phyloP scores from a whole-genome alignment of 2,113 vertebrate genomes.

The Polypterus senegalus region DNA sequence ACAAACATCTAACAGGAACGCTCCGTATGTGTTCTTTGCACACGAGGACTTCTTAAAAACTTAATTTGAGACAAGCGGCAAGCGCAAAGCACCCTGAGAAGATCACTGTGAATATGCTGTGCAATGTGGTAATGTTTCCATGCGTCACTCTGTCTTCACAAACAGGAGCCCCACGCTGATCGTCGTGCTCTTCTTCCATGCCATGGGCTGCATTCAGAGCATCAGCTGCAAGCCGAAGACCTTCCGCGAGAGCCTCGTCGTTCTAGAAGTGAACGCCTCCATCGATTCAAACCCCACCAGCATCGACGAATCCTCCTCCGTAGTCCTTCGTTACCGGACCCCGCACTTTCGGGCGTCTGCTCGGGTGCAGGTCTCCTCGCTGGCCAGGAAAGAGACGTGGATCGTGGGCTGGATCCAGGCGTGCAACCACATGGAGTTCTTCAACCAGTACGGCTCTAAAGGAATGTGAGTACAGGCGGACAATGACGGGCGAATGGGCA shows the following conservation, averaged over 20 bases:
- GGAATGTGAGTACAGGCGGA: slow-evolving; percentile 75
- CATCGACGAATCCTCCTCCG: slow-evolving; percentile 89
- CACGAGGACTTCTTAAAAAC: too few species aligned
- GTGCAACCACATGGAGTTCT: slow-evolving; percentile 96
- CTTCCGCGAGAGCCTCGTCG: slow-evolving; percentile 81
- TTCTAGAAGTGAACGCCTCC: slow-evolving; percentile 80
- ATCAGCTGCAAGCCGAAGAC: slow-evolving; percentile 90
- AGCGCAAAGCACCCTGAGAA: too few species aligned
- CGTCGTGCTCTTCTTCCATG: slow-evolving; percentile 54
- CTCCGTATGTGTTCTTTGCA: too few species aligned
- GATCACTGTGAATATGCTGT: slow-evolving; percentile 25
- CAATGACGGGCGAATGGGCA: neutral
- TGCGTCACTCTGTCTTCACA: slow-evolving; percentile 61
- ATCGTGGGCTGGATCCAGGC: slow-evolving; percentile 96
- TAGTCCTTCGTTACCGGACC: slow-evolving; percentile 91
- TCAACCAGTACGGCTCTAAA: slow-evolving; percentile 85
- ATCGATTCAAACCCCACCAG: slow-evolving; percentile 91
- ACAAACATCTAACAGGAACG: too few species aligned
- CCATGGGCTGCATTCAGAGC: slow-evolving; percentile 97
- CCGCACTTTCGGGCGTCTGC: slow-evolving; percentile 89
- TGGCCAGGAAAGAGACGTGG: slow-evolving; percentile 86
- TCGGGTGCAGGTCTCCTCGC: slow-evolving; percentile 78
- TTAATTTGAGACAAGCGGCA: too few species aligned
- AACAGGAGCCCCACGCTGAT: slow-evolving; percentile 64
- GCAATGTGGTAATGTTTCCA: slow-evolving; percentile 39